A percentile compares a stretch with the other conserved stretches of the same genome.
Conservation (phyloP, 2,797 vertebrate genomes). For the Bradypus variegatus region DNA sequence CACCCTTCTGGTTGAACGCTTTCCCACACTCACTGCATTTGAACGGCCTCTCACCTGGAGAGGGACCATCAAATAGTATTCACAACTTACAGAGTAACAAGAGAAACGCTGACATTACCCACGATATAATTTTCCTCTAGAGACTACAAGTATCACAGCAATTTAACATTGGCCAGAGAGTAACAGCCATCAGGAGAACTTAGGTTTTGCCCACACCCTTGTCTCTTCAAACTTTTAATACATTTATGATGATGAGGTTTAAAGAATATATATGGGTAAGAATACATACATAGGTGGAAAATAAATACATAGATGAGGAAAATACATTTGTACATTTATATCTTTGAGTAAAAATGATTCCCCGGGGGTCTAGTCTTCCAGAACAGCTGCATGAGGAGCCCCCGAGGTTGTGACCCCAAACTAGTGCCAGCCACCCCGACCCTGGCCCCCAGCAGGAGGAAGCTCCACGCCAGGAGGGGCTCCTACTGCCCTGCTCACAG, state of each 20-base stretch:
- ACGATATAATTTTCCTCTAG: neutral
- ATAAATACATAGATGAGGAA: no score
- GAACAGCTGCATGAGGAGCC: neutral
- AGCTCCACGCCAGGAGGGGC: neutral
- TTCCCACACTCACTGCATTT: constrained; percentile 93
- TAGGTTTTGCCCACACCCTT: no score
- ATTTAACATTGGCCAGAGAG: neutral
- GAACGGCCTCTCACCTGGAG: constrained; percentile 92
- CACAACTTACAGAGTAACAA: neutral
- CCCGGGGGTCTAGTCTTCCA: neutral
- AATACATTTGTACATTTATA: no score
- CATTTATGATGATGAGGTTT: neutral
- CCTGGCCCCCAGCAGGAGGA: neutral
- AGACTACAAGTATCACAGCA: neutral
- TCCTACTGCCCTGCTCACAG: neutral
- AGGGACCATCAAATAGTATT: neutral
- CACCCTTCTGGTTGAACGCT: constrained; percentile 99
- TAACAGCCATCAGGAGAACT: neutral
- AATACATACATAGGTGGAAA: neutral
- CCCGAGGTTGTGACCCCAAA: neutral
- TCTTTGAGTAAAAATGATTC: neutral
- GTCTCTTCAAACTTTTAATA: neutral
- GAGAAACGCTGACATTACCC: neutral
- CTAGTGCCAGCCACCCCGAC: neutral
- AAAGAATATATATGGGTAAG: neutral